Conservation (phyloP, 2,113 vertebrate genomes). For the Ophthalmolycus amberensis region DNA sequence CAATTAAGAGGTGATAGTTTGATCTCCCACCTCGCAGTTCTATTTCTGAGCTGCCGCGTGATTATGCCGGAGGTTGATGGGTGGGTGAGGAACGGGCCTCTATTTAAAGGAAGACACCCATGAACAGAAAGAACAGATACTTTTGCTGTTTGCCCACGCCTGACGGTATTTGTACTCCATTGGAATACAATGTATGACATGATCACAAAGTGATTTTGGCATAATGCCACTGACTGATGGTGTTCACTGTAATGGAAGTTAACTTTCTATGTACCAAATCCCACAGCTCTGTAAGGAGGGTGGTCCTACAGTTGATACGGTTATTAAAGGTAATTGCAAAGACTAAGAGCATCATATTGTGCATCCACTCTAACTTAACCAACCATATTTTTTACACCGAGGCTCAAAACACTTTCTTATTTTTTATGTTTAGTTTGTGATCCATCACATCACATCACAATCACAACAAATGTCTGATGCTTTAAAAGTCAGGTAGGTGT, state of each 20-base stretch:
- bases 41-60: slow-evolving; percentile 78
- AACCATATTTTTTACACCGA: not conserved
- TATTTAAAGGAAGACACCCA: slow-evolving; percentile 73
- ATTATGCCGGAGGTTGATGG: slow-evolving; percentile 74
- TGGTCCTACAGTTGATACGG: not conserved
- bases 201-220: slow-evolving; percentile 24
- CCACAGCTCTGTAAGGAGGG: not conserved
- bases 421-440: not conserved
- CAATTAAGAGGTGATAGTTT: slow-evolving; percentile 86
- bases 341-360: not conserved
- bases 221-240: slow-evolving; percentile 18
- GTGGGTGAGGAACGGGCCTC: slow-evolving; percentile 66
- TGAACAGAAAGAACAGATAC: slow-evolving; percentile 60
- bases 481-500: not conserved
- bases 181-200: slow-evolving; percentile 4
- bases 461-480: not conserved
- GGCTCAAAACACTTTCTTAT: not conserved
- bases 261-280: not conserved
- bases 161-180: not conserved
- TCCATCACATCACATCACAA: not conserved
- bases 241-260: slow-evolving; percentile 10
- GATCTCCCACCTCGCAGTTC: slow-evolving; percentile 80
- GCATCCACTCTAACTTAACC: not conserved
- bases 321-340: not conserved
- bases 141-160: slow-evolving; percentile 41